Percentiles rank a stretch among this genome's conserved stretches.
Conservation (phyloP, 1,140 invertebrate genomes). For the Cotesia typhae region DNA sequence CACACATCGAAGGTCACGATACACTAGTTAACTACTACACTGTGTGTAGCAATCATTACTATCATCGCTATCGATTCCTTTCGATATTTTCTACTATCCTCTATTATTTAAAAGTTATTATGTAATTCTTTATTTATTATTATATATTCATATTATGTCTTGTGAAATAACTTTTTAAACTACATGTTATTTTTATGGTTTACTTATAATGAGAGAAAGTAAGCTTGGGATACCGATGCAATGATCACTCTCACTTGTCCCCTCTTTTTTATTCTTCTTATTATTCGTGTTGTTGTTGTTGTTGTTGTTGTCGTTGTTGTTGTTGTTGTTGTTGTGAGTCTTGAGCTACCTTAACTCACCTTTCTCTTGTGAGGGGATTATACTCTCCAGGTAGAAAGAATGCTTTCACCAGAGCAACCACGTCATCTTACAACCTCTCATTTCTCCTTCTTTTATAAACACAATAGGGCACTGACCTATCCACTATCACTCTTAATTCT, state of each 20-base stretch:
- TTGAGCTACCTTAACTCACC: background rate
- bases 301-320: no score
- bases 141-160: no score
- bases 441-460: slow-evolving; percentile 21
- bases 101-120: background rate
- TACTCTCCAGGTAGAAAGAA: slow-evolving; percentile 24
- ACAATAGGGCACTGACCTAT: slow-evolving; percentile 53
- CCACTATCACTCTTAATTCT: slow-evolving; percentile 36
- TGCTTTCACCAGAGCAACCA: slow-evolving; percentile 46
- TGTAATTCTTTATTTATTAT: background rate
- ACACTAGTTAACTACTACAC: slow-evolving; percentile 25
- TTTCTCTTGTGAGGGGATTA: background rate
- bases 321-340: no score
- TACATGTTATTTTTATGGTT: background rate
- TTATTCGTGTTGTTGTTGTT: background rate
- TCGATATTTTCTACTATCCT: background rate
- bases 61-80: slow-evolving; percentile 15
- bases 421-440: background rate
- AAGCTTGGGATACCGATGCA: slow-evolving; percentile 31
- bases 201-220: slow-evolving; percentile 42
- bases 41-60: slow-evolving; percentile 21
- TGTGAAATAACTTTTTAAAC: no score
- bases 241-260: slow-evolving; percentile 48
- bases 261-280: slow-evolving; percentile 24
- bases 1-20: slow-evolving; percentile 54